phyloP scores from a whole-genome alignment of 1,140 invertebrate genomes.

The Drosophila suzukii region DNA sequence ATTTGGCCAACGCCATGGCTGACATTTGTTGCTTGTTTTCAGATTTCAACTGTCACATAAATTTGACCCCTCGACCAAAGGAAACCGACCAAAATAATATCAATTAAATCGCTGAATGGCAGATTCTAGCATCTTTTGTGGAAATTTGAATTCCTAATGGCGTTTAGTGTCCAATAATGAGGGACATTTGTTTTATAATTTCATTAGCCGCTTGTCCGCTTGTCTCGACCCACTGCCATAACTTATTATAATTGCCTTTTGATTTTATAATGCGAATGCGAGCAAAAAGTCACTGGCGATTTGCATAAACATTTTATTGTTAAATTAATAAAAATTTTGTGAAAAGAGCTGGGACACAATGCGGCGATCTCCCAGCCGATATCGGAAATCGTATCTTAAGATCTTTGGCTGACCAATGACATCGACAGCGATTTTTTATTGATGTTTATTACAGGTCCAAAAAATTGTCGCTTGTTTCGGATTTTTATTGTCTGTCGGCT shows the following conservation, averaged over 20 bases:
- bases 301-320: conserved; percentile 82
- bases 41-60: conserved; percentile 77
- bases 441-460: conserved; percentile 73
- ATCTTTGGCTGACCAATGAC: conserved; percentile 21
- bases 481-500: conserved; percentile 73
- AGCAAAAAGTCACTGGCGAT: conserved; percentile 55
- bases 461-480: conserved; percentile 57
- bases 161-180: conserved; percentile 81
- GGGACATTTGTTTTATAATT: conserved; percentile 82
- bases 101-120: conserved; percentile 43
- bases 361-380: conserved; percentile 17
- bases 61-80: conserved; percentile 49
- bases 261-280: conserved; percentile 72
- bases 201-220: conserved; percentile 72
- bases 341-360: conserved; percentile 48
- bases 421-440: conserved; percentile 56
- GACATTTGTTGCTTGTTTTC: conserved; percentile 80
- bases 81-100: conserved; percentile 27
- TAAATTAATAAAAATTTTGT: conserved; percentile 77
- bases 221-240: conserved; percentile 32
- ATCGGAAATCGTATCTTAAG: conserved; percentile 41
- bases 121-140: conserved; percentile 54
- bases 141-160: conserved; percentile 80
- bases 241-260: conserved; percentile 77
- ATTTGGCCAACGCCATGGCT: conserved; percentile 63